phyloP scores from a whole-genome alignment of 1,140 invertebrate genomes.

The Drosophila trapezifrons region DNA sequence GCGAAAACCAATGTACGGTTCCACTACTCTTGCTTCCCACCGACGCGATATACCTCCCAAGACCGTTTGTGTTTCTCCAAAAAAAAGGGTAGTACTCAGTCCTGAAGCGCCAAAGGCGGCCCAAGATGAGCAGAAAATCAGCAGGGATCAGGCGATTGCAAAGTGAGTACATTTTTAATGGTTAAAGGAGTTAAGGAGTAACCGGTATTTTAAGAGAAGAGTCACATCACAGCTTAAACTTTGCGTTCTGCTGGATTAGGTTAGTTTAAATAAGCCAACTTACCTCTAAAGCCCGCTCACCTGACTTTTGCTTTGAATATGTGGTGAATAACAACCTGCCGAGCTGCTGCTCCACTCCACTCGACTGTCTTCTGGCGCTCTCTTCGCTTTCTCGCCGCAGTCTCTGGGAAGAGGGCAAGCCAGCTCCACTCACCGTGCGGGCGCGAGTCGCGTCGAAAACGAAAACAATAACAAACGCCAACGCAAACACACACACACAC shows the following conservation, averaged over 20 bases:
- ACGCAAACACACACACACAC: slow-evolving; percentile 18
- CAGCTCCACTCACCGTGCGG: slow-evolving; percentile 14
- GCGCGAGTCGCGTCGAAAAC: slow-evolving; percentile 20
- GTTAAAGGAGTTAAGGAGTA: too few species aligned
- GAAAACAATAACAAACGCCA: slow-evolving; percentile 59
- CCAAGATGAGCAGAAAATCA: too few species aligned
- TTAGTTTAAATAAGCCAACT: slow-evolving; percentile 13
- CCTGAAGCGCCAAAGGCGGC: neutral
- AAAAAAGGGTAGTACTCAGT: neutral
- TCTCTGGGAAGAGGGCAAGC: slow-evolving; percentile 15
- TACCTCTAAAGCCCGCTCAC: slow-evolving; percentile 17
- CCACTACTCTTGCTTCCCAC: neutral
- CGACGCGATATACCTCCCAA: slow-evolving; percentile 21
- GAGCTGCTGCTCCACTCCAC: slow-evolving; percentile 21
- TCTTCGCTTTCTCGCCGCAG: slow-evolving; percentile 29
- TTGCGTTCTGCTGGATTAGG: neutral
- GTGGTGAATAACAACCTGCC: slow-evolving; percentile 13
- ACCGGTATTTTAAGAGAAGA: neutral
- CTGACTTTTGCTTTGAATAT: neutral
- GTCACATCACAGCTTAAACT: neutral
- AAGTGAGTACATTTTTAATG: neutral
- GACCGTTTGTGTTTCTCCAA: slow-evolving; percentile 14
- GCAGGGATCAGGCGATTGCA: too few species aligned
- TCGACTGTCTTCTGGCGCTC: slow-evolving; percentile 19
- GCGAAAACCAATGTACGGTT: slow-evolving; percentile 41